Evolutionary conservation across 2,888 invertebrate species (phyloP), one percentile per base, ranked within the genome.

Genomic region (Petrolisthes manimaculis): DNA sequence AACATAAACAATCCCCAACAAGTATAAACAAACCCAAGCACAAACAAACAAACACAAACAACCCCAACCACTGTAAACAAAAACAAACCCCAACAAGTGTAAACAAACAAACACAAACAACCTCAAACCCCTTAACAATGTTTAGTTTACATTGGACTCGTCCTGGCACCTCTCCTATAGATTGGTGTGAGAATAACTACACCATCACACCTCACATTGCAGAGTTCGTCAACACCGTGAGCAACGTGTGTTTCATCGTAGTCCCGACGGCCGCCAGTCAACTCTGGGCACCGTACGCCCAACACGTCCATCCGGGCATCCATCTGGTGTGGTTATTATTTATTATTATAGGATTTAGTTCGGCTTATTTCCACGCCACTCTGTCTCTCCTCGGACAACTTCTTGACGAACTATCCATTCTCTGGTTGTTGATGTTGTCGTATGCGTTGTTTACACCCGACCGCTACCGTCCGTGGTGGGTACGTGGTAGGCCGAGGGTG

Each of bases 291-390:
- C 88, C 86, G 75, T 90, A 90, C 79, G 85, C 89, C 55, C 9
- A 54, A n/a, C 81, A 86, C 67, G 88, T 90, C 8, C 84, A 88
- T 0, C 54, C 79, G 55, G 96, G 95, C 24, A 96, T 97, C 91
- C 96, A 97, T 93, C 92, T 96, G n/a, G 94, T 97, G 74, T 97
- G 97, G 96, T 94, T 95, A n/a, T 93, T 97, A 83, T 93, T 97
- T 86, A 96, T 96, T 94, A 94, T 96, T 71, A 96, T 97, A 83
- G 97, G 97, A 6, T 92, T 96, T 1, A 95, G 96, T 92, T 96
- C 96, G 61, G 96, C 96, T 90, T 97, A 97, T 93, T 97, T 97
- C 92, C 97, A 97, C 93, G 96, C 97, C 6, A 97, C 97, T 3
- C 94, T 97, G 61, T 96, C 96, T 92, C 94, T 97, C 92, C 95